Evolutionary conservation across 2,113 vertebrate species (phyloP).

Genomic region (Oreocharis arfaki): DNA sequence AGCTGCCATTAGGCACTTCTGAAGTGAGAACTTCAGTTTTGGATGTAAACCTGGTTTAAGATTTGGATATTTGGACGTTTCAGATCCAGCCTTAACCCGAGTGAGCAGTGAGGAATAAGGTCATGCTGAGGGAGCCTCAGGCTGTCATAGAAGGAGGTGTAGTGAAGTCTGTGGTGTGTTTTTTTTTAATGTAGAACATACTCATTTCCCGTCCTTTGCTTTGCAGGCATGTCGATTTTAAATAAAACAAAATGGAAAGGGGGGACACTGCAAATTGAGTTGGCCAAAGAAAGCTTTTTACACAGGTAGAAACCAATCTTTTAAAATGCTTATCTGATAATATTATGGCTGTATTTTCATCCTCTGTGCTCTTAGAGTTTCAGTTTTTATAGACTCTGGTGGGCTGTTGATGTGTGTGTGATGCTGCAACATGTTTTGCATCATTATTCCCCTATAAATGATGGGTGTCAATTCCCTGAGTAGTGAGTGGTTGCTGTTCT

Average conservation of each 20-base stretch:
- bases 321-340: background rate
- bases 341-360: background rate
- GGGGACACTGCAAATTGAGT: constrained; percentile 88
- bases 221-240: constrained; percentile 83
- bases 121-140: background rate
- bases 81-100: background rate
- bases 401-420: background rate
- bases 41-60: background rate
- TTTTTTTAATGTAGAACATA: background rate
- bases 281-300: constrained; percentile 92
- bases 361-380: rapidly evolving
- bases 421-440: background rate
- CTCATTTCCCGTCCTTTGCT: background rate
- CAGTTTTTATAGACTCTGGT: background rate
- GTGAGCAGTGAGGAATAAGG: background rate
- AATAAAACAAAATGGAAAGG: constrained; percentile 97
- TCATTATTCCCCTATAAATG: background rate
- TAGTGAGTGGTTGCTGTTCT: background rate
- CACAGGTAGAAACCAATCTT: constrained; percentile 74
- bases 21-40: background rate
- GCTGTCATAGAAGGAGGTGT: background rate
- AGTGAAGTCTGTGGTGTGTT: background rate
- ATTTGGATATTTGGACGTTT: background rate
- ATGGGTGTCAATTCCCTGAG: background rate
- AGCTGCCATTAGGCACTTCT: background rate